Conservation (phyloP, 1,140 invertebrate genomes). For the Halictus rubicundus region DNA sequence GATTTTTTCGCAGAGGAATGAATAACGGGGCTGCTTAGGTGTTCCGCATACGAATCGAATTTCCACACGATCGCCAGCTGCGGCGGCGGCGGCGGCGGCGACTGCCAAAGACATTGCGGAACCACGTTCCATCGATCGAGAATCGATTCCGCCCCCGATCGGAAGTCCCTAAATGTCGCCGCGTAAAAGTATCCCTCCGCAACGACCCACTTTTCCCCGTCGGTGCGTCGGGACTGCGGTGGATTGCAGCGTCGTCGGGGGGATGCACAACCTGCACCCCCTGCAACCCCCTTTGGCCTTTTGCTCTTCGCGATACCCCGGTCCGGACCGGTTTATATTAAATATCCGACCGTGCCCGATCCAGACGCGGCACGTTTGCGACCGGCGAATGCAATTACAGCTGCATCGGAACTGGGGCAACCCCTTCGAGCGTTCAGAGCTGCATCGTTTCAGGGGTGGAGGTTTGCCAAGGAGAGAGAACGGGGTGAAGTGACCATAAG, state of each 20-base stretch:
- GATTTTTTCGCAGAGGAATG: too few species aligned
- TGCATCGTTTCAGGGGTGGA: slow-evolving; percentile 1
- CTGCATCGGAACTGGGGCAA: slow-evolving; percentile 56
- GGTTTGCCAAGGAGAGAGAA: background rate
- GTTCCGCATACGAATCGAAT: background rate
- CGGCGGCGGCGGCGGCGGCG: too few species aligned
- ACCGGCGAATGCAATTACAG: slow-evolving; percentile 56
- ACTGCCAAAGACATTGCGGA: background rate
- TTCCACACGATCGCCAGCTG: background rate
- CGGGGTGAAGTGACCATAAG: too few species aligned
- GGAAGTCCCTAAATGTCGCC: background rate
- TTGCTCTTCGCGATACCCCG: slow-evolving; percentile 23
- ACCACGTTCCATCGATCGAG: background rate
- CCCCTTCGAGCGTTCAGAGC: slow-evolving; percentile 37
- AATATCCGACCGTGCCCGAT: slow-evolving; percentile 38
- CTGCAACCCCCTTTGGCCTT: background rate
- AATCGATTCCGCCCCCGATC: too few species aligned
- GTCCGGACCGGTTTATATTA: slow-evolving; percentile 48
- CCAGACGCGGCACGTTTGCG: slow-evolving; percentile 20
- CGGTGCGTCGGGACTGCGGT: slow-evolving; percentile 21
- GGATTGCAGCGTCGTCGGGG: background rate
- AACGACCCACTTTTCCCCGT: slow-evolving; percentile 12
- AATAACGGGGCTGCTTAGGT: too few species aligned
- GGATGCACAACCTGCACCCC: too few species aligned
- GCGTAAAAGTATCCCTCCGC: slow-evolving; percentile 14